Base-by-base conservation (phyloP, 2,113 vertebrate genomes). In the Laterallus jamaicensis region DNA sequence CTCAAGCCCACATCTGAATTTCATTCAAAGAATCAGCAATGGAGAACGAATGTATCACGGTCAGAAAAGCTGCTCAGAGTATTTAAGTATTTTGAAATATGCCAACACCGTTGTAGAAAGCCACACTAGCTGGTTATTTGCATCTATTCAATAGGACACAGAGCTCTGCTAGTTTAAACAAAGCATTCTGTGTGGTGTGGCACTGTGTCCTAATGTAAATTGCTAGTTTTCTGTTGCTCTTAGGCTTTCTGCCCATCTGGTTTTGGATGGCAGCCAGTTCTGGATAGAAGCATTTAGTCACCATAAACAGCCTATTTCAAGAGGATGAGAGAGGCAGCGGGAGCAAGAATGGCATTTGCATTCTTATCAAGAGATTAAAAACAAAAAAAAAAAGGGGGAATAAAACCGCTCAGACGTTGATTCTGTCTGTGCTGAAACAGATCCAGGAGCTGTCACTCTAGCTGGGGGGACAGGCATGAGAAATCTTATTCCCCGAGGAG, bases 191-290 rank as follows among this genome's bases (percentile, higher is more conserved):
- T 92, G 78, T 77, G 71, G 68, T 58, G 67, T 19, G 10, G 92
- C 79, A 66, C 58, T 84, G 54, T 11, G 3, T 62, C 50, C 86
- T 84, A 81, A 92, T 47, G 82, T 26, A 93, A 95, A 97, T 76
- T 92, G 56, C 76, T 87, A 67, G 86, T 59, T 91, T 93, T 91
- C 88, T 89, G 59, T 95, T 94, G 87, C 76, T 95, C 55, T 86
- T 86, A 89, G 80, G 92, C 95, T 90, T 88, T 94, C 82, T 93
- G 93, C 86, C 91, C 67, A 58, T 92, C 70, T 85, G 82, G 32
- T 70, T 95, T 82, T 95, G 96, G 88, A 92, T n/a, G 69, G 69
- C 71, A 88, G 90, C 86, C 93, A 95, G 56, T 85, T 93, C 88
- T 66, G 31, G 90, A 89, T 7, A 91, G 88, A 87, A 91, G 74